These are phyloP conservation scores for Drosophila azteca DNA, from an alignment of 1,140 invertebrate species.

Conservation along the genomic window DNA sequence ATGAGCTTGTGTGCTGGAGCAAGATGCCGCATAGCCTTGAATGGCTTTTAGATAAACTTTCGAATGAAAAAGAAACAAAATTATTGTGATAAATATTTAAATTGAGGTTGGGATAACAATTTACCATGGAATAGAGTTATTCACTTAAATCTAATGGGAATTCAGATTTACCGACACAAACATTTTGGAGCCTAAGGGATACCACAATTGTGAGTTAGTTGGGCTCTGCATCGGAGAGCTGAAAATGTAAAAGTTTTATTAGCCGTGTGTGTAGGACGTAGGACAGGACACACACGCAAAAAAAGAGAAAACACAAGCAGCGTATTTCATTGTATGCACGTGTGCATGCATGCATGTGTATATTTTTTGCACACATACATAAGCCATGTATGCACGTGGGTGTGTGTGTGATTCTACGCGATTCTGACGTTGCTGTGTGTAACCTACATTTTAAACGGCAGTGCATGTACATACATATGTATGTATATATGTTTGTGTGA, in stretches of 20 bases:
- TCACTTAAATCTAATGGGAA: too few species aligned
- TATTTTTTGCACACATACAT: neutral
- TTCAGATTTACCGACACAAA: too few species aligned
- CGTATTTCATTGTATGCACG: slow-evolving; percentile 50
- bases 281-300: slow-evolving; percentile 19
- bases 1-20: slow-evolving; percentile 7
- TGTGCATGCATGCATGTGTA: slow-evolving; percentile 37
- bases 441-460: slow-evolving; percentile 78
- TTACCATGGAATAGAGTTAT: too few species aligned
- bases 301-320: slow-evolving; percentile 36
- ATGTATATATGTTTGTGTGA: slow-evolving; percentile 41
- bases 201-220: too few species aligned
- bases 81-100: neutral
- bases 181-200: too few species aligned
- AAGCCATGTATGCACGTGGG: slow-evolving; percentile 8
- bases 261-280: slow-evolving; percentile 29
- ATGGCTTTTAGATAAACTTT: slow-evolving; percentile 4
- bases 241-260: slow-evolving; percentile 50
- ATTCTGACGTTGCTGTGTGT: slow-evolving; percentile 58
- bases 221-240: too few species aligned
- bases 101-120: too few species aligned
- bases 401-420: slow-evolving; percentile 25
- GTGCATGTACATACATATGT: slow-evolving; percentile 32
- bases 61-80: slow-evolving; percentile 5
- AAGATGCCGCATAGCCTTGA: slow-evolving; percentile 13